Conservation (phyloP, 1,140 invertebrate genomes). For the Hycleus cichorii region DNA sequence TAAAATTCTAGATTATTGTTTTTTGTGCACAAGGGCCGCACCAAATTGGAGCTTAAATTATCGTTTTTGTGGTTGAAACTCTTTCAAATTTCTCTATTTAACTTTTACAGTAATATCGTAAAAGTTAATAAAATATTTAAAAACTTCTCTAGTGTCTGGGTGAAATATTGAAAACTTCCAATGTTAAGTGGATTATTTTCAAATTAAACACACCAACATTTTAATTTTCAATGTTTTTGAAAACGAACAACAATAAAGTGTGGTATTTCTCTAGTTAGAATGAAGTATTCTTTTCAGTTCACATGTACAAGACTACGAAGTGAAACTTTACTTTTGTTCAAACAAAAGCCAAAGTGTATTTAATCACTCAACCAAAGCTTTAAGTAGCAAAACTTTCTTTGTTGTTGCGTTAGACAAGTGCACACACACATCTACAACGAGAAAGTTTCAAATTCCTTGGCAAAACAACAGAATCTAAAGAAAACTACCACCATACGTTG, state of each 20-base stretch:
- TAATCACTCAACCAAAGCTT: slow-evolving; percentile 20
- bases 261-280: background rate
- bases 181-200: background rate
- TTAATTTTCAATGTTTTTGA: background rate
- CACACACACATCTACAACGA: background rate
- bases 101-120: too few species aligned
- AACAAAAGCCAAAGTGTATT: slow-evolving; percentile 18
- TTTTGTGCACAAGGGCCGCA: too few species aligned
- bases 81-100: too few species aligned
- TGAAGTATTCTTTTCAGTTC: background rate
- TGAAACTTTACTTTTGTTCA: slow-evolving; percentile 7
- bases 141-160: too few species aligned
- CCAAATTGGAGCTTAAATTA: too few species aligned
- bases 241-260: background rate
- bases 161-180: too few species aligned
- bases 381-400: slow-evolving; percentile 21
- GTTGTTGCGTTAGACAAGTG: slow-evolving; percentile 2
- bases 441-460: slow-evolving; percentile 12
- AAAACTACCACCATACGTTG: background rate
- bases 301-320: background rate
- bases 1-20: too few species aligned
- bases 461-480: slow-evolving; percentile 11
- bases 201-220: background rate
- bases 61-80: too few species aligned
- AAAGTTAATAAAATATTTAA: too few species aligned